These are phyloP conservation scores for Acronicta psi DNA, from an alignment of 2,888 invertebrate species.

Conservation along the genomic window DNA sequence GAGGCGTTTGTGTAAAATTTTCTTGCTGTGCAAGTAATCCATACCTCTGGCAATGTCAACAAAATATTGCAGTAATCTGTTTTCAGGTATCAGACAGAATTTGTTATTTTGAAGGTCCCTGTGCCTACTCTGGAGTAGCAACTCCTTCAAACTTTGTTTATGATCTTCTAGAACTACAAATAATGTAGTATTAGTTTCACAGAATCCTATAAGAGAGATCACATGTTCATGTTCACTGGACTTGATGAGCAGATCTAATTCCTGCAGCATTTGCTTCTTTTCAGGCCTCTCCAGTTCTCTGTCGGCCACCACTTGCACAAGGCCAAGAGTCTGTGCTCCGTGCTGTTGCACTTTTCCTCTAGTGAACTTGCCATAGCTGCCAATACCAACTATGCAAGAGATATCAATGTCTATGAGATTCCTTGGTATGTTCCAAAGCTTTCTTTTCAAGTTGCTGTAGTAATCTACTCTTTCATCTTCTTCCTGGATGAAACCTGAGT, in stretches of 20 bases:
- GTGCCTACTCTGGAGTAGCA: constrained; percentile 90
- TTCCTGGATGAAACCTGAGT: constrained; percentile 93
- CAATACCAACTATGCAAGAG: constrained; percentile 91
- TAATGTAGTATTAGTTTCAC: constrained; percentile 93
- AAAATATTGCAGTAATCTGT: constrained; percentile 90
- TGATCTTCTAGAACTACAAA: constrained; percentile 93
- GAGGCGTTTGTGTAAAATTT: constrained; percentile 92
- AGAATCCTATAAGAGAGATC: constrained; percentile 93
- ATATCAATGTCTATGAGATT: constrained; percentile 92
- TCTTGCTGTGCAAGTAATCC: constrained; percentile 91
- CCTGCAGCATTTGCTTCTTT: constrained; percentile 90
- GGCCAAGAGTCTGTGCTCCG: constrained; percentile 83
- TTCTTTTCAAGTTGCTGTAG: constrained; percentile 93
- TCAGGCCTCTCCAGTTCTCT: constrained; percentile 86
- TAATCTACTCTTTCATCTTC: constrained; percentile 91
- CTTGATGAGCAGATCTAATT: constrained; percentile 92
- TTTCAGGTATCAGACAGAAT: constrained; percentile 90
- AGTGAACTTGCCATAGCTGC: constrained; percentile 94
- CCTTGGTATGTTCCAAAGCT: constrained; percentile 92
- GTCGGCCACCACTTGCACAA: constrained; percentile 91
- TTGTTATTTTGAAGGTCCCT: constrained; percentile 86
- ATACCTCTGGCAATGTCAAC: constrained; percentile 92
- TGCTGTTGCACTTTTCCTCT: constrained; percentile 91
- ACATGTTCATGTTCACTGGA: constrained; percentile 92
- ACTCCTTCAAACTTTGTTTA: constrained; percentile 91